Conservation (phyloP, 2,797 vertebrate species). For the Parauchenoglanis ngamensis region DNA sequence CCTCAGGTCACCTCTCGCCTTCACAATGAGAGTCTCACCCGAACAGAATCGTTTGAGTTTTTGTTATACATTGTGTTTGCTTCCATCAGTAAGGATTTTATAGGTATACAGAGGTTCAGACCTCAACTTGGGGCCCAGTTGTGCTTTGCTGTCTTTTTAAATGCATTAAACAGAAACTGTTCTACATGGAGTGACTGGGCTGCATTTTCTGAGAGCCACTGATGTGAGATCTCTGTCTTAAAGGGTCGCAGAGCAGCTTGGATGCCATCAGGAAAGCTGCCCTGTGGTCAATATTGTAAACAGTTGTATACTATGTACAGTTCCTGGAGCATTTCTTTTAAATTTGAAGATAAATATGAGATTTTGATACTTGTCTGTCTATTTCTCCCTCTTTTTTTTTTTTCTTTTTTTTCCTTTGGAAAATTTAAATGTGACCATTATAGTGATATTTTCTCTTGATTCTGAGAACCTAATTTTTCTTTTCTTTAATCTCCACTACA, state of each 20-base stretch:
- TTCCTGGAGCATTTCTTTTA: conserved; percentile 83
- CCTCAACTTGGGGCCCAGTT: neutral
- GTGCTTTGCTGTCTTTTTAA: conserved; percentile 11
- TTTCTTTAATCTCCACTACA: conserved; percentile 76
- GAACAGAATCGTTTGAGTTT: conserved; percentile 7
- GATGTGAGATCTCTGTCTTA: conserved; percentile 41
- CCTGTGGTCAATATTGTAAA: conserved; percentile 45
- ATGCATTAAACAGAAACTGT: conserved; percentile 33
- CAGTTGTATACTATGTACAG: conserved; percentile 98
- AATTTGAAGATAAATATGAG: conserved; percentile 84
- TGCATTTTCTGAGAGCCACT: conserved; percentile 29
- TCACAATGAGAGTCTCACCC: conserved; percentile 27
- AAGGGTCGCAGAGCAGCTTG: conserved; percentile 59
- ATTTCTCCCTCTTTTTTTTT: conserved; percentile 58
- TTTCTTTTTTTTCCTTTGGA: conserved; percentile 32
- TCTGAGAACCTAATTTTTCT: conserved; percentile 20
- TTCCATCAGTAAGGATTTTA: conserved; percentile 27
- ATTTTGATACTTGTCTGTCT: conserved; percentile 95
- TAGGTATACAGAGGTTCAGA: conserved; percentile 20
- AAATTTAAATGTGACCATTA: conserved; percentile 62
- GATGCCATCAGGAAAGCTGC: conserved; percentile 56
- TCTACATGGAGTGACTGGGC: conserved; percentile 33
- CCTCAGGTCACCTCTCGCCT: conserved; percentile 44
- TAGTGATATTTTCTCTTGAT: conserved; percentile 62
- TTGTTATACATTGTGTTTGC: conserved; percentile 10